Evolutionary conservation across 2,888 invertebrate genomes (phyloP).

Genomic region (Lasioglossum morio): DNA sequence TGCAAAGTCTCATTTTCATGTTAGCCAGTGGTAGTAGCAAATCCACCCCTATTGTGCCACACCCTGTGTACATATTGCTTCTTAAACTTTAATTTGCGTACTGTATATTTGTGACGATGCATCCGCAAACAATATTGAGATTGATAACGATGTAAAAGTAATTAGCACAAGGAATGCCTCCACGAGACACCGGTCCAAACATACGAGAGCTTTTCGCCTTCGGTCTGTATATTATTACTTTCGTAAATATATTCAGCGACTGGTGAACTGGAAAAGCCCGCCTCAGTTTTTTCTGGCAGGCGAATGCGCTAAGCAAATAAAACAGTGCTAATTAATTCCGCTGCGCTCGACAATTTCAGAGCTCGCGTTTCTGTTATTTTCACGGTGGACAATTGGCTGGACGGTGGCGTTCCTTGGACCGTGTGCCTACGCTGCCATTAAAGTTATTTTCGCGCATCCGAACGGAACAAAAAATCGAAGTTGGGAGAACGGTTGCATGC

Average conservation of each 20-base stretch:
- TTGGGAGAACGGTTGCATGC: conserved; percentile 3
- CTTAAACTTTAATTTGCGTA: not conserved
- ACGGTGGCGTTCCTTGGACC: conserved; percentile 15
- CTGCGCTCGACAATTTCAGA: not conserved
- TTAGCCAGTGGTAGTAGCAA: not conserved
- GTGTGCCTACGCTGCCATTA: conserved; percentile 24
- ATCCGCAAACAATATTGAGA: not conserved
- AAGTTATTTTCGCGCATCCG: conserved; percentile 38
- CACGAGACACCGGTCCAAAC: too few species aligned
- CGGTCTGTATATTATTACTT: not conserved
- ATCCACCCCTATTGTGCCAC: not conserved
- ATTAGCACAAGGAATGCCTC: too few species aligned
- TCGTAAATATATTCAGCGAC: not conserved
- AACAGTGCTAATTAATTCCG: conserved; percentile 12
- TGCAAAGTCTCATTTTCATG: not conserved
- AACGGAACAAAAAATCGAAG: conserved; percentile 33
- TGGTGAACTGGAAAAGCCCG: not conserved
- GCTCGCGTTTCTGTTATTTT: conserved; percentile 32
- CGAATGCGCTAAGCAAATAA: not conserved
- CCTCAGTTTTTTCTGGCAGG: not conserved
- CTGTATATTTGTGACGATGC: not conserved
- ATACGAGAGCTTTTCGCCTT: too few species aligned
- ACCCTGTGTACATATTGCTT: too few species aligned
- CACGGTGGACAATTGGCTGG: conserved; percentile 3
- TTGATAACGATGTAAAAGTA: too few species aligned